Evolutionary conservation across 2,888 invertebrate genomes (phyloP), one percentile per base, ranked within the genome.

Genomic region (Sinodicranocentrus sp.): DNA sequence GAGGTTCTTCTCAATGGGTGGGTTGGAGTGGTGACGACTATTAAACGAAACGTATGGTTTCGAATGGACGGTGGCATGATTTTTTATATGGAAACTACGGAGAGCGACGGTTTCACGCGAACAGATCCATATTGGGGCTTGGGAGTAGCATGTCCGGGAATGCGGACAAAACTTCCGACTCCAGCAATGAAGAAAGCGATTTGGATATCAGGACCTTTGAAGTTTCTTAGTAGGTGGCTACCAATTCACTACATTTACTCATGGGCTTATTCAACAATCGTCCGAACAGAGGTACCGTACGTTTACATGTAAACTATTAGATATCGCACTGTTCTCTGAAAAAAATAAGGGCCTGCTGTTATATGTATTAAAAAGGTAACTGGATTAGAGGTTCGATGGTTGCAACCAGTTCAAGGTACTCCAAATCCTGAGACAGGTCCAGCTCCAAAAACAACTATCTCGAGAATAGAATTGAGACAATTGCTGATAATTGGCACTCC

Each of bases 61-160:
- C 57, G 78, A 17, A 13, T 87, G 54, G 86, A 85, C 21, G 84
- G 87, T 19, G 87, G 85, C 39, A 33, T 80, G n/a, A 26, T 78
- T 3, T 87, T 86, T 23, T 77, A 72, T 21, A 15, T 88, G 5
- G 77, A 80, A 25, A 76, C 82, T 0, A 79, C 8, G 19, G 88
- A 88, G 52, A 52, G 52, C 8, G 88, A 88, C 65, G 88, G 88
- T 0, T 88, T 87, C 54, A 82, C 86, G 63, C 76, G 84, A 63
- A 79, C 61, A 15, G 88, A 88, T 68, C 88, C 87, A 1, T 88
- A 84, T 52, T 88, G 86, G 87, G 84, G 86, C 0, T 43, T 84
- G 5, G 88, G 85, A 17, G 84, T 84, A 3, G 75, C 86, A 19
- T 88, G 88, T 78, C 88, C 88, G 6, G 87, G 87, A 25, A 78